phyloP scores from a whole-genome alignment of 1,140 invertebrate species.

The Akabosia matsudoensis region DNA sequence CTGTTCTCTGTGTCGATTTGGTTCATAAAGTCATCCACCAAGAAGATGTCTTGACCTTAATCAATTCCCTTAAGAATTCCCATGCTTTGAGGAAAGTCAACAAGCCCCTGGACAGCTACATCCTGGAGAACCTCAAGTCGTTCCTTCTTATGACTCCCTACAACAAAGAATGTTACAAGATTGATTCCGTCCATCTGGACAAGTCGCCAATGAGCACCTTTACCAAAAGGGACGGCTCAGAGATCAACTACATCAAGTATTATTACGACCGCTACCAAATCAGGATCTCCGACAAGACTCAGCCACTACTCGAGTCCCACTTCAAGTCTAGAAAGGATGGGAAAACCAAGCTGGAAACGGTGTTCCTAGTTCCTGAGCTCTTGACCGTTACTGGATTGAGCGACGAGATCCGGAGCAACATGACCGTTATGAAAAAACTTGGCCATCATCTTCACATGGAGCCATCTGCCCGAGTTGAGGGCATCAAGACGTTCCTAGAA shows the following conservation, averaged over 20 bases:
- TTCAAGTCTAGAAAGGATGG: conserved; percentile 42
- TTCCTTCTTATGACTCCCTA: conserved; percentile 59
- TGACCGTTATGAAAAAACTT: conserved; percentile 48
- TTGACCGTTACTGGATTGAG: conserved; percentile 52
- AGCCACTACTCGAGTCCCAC: conserved; percentile 36
- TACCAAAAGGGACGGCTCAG: conserved; percentile 55
- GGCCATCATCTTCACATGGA: conserved; percentile 51
- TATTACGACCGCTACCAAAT: conserved; percentile 59
- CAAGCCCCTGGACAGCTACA: background rate
- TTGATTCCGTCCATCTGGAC: conserved; percentile 77
- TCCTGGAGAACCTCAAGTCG: background rate
- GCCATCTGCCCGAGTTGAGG: conserved; percentile 50
- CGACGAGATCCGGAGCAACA: conserved; percentile 47
- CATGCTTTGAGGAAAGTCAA: background rate
- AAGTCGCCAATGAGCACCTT: conserved; percentile 68
- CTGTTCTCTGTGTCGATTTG: conserved; percentile 71
- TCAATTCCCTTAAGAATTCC: background rate
- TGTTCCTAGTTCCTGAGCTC: conserved; percentile 48
- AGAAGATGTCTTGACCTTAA: conserved; percentile 47
- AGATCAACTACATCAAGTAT: conserved; percentile 69
- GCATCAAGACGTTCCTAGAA: conserved; percentile 44
- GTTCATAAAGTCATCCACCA: conserved; percentile 68
- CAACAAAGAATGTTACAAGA: conserved; percentile 69
- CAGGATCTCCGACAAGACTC: conserved; percentile 23
- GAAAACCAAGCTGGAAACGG: conserved; percentile 55